Evolutionary conservation across 2,113 vertebrate species (phyloP).

Genomic region (crab-eating macaque (Macaca fascicularis)): DNA sequence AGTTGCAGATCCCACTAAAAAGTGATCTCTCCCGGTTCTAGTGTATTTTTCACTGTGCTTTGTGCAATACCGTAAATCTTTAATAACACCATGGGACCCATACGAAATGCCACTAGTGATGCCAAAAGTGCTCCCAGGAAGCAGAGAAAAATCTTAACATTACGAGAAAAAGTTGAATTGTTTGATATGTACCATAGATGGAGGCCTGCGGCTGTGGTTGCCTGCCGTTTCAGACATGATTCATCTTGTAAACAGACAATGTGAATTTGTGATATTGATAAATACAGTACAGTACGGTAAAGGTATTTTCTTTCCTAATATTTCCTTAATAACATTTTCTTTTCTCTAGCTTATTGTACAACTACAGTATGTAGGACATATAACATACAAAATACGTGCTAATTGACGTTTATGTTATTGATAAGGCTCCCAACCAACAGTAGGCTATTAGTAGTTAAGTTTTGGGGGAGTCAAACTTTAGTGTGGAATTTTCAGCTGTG

Average conservation of each 20-base stretch:
- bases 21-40: background rate
- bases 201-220: background rate
- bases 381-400: background rate
- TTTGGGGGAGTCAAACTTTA: background rate
- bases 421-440: background rate
- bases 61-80: background rate
- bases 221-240: background rate
- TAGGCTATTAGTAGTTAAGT: background rate
- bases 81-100: background rate
- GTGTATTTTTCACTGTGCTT: background rate
- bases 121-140: background rate
- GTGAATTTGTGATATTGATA: background rate
- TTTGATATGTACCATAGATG: background rate
- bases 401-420: background rate
- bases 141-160: background rate
- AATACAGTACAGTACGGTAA: background rate
- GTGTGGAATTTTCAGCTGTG: background rate
- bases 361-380: background rate
- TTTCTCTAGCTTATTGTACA: background rate
- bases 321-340: background rate
- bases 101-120: background rate
- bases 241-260: background rate
- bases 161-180: background rate
- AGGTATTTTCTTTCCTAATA: background rate
- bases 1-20: background rate